These are phyloP conservation scores for Callorhinus ursinus DNA, from an alignment of 2,113 vertebrate species.

Conservation along the genomic window DNA sequence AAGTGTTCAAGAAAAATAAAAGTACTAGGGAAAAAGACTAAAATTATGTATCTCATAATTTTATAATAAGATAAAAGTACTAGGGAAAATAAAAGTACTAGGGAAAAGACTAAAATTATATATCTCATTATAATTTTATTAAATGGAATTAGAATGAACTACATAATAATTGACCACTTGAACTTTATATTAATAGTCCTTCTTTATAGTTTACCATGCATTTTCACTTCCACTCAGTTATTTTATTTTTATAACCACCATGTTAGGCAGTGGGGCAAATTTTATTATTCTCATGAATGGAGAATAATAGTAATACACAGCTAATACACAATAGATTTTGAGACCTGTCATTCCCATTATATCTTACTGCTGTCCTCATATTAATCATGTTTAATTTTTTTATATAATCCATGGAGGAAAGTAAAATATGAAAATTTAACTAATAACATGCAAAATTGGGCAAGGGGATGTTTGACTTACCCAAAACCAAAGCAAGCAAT, in stretches of 20 bases:
- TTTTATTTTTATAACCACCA: slow-evolving; percentile 14
- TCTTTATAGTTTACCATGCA: background rate
- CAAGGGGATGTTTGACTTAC: background rate
- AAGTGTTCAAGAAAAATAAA: slow-evolving; percentile 38
- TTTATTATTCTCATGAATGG: background rate
- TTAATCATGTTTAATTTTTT: background rate
- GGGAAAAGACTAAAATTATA: background rate
- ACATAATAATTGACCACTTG: background rate
- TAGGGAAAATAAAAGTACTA: slow-evolving; percentile 20
- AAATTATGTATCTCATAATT: background rate
- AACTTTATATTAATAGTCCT: background rate
- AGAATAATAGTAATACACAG: background rate
- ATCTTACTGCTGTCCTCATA: background rate
- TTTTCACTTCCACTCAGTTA: background rate
- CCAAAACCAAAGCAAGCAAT: slow-evolving; percentile 29
- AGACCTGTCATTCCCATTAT: background rate
- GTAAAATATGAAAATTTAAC: background rate
- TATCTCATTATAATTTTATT: slow-evolving; percentile 10
- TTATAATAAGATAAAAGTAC: background rate
- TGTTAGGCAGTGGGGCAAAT: background rate
- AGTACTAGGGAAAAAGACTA: background rate
- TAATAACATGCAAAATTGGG: background rate
- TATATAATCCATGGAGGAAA: background rate
- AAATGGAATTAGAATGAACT: background rate
- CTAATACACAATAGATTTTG: background rate